phyloP scores from a whole-genome alignment of 1,140 invertebrate species.

The Archegozetes longisetosus region DNA sequence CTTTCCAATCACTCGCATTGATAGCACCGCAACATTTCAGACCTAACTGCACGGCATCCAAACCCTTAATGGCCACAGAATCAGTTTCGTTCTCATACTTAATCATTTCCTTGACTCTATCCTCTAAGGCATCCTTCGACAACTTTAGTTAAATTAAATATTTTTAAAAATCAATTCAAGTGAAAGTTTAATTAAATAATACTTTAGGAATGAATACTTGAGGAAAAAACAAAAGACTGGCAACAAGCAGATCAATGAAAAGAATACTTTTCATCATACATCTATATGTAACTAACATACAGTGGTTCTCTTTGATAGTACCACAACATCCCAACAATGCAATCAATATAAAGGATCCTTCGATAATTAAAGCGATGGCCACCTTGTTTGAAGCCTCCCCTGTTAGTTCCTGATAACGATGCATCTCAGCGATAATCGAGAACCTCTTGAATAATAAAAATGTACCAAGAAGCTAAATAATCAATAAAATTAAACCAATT shows the following conservation, averaged over 20 bases:
- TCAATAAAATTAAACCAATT: no score
- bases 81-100: slow-evolving; percentile 6
- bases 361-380: slow-evolving; percentile 45
- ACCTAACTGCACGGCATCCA: slow-evolving; percentile 9
- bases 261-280: slow-evolving; percentile 14
- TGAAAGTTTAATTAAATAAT: no score
- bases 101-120: slow-evolving; percentile 13
- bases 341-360: slow-evolving; percentile 59
- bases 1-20: slow-evolving; percentile 11
- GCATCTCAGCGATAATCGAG: slow-evolving; percentile 1
- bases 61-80: not conserved
- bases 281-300: slow-evolving; percentile 45
- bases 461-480: slow-evolving; percentile 5
- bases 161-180: no score
- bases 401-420: not conserved
- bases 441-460: slow-evolving; percentile 2
- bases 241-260: slow-evolving; percentile 11
- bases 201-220: slow-evolving; percentile 14
- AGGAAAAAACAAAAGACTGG: slow-evolving; percentile 9
- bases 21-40: slow-evolving; percentile 17
- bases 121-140: not conserved
- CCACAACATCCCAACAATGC: slow-evolving; percentile 74
- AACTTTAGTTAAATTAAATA: not conserved
- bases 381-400: slow-evolving; percentile 3
- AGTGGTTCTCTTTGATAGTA: slow-evolving; percentile 59